Evolutionary conservation across 2,113 vertebrate species (phyloP).

Genomic region (Hydropotes inermis): DNA sequence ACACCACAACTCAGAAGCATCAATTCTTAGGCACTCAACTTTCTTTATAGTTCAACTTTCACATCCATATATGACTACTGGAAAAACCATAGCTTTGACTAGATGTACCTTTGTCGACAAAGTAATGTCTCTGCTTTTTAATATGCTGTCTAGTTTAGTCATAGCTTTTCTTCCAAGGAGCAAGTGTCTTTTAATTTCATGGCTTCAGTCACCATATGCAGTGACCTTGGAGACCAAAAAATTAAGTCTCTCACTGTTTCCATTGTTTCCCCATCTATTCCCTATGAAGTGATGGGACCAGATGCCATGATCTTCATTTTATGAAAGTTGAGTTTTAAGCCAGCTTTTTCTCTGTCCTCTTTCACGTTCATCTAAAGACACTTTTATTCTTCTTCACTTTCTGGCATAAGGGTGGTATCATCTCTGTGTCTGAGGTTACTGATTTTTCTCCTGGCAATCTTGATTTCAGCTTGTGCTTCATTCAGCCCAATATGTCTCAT

Average conservation of each 20-base stretch:
- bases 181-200: not conserved
- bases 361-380: fast-evolving
- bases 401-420: not conserved
- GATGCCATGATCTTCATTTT: not conserved
- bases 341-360: not conserved
- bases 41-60: not conserved
- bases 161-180: not conserved
- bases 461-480: not conserved
- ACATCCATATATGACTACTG: not conserved
- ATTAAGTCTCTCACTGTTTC: not conserved
- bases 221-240: not conserved
- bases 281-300: not conserved
- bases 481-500: not conserved
- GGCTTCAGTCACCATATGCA: not conserved
- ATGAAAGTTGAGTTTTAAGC: not conserved
- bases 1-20: not conserved
- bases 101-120: not conserved
- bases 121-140: not conserved
- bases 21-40: not conserved
- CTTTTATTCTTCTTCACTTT: not conserved
- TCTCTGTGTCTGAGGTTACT: not conserved
- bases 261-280: not conserved
- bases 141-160: not conserved
- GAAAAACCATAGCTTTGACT: not conserved
- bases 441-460: not conserved